phyloP scores from a whole-genome alignment of 2,888 invertebrate genomes.

The Acleris sparsana region DNA sequence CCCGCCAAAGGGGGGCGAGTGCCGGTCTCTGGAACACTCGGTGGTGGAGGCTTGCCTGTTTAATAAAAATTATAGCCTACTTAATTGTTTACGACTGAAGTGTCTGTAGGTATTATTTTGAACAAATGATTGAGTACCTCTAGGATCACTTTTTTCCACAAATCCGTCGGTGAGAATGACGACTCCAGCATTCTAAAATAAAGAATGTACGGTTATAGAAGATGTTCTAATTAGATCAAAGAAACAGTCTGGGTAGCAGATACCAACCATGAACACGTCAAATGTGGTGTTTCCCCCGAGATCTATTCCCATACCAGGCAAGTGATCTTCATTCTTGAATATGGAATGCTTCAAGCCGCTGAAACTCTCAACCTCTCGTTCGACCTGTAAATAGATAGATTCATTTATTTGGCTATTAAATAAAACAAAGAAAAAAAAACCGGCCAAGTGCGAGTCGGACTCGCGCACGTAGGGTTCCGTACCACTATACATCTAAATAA shows the following conservation, averaged over 20 bases:
- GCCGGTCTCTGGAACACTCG: constrained; percentile 76
- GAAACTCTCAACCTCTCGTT: constrained; percentile 78
- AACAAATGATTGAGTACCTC: constrained; percentile 79
- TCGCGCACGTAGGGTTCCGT: too few species aligned
- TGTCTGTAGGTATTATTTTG: constrained; percentile 39
- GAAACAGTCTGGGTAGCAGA: neutral
- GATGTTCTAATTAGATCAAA: neutral
- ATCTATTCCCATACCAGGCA: constrained; percentile 69
- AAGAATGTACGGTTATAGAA: constrained; percentile 34
- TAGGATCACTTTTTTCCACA: constrained; percentile 83
- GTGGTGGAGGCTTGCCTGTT: constrained; percentile 50
- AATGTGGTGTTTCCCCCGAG: constrained; percentile 65
- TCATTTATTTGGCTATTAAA: too few species aligned
- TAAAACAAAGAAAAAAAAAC: too few species aligned
- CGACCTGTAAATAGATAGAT: constrained; percentile 70
- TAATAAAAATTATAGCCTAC: neutral
- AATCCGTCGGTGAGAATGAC: constrained; percentile 90
- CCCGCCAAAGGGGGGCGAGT: constrained; percentile 92
- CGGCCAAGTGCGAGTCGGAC: too few species aligned
- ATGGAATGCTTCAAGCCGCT: constrained; percentile 68
- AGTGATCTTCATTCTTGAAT: constrained; percentile 72
- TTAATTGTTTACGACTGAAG: constrained; percentile 10
- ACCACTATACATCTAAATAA: too few species aligned
- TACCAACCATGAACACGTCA: constrained; percentile 70
- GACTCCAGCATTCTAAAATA: constrained; percentile 89